Conservation (phyloP, 2,113 vertebrate genomes). For the Oreotragus oreotragus region DNA sequence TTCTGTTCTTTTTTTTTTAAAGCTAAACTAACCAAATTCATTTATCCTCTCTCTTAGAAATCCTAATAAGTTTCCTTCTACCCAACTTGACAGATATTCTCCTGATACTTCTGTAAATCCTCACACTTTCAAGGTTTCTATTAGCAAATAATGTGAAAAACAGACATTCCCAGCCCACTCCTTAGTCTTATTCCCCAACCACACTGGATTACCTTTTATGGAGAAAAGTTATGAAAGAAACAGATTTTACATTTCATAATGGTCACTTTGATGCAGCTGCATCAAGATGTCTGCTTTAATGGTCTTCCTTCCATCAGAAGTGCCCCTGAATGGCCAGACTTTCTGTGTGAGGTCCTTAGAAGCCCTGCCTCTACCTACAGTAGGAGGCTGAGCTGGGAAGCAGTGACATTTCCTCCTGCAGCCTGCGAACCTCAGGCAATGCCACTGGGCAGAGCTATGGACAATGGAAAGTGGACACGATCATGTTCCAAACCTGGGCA, state of each 20-base stretch:
- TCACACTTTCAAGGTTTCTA: background rate
- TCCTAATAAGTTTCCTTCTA: background rate
- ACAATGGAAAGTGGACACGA: background rate
- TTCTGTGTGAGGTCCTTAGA: background rate
- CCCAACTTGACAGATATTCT: background rate
- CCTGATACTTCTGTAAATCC: background rate
- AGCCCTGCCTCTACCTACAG: background rate
- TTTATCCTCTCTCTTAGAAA: background rate
- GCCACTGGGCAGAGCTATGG: background rate
- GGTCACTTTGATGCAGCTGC: background rate
- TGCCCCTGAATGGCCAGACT: background rate
- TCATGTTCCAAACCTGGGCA: background rate
- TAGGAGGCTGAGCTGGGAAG: too few relatives aligned
- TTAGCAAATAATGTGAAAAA: background rate
- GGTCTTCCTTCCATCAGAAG: background rate
- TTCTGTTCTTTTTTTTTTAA: background rate
- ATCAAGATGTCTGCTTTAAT: background rate
- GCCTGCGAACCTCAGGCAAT: rapidly evolving
- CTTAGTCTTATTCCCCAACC: background rate
- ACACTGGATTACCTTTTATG: background rate
- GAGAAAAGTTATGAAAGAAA: background rate
- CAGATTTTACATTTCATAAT: background rate
- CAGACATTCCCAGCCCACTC: background rate
- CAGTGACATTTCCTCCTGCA: background rate
- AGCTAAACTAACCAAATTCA: background rate